A percentile compares a stretch with the other conserved stretches of the same genome.
These are phyloP conservation scores for Tipula confusa DNA, from an alignment of 2,888 invertebrate species.

Conservation along the genomic window DNA sequence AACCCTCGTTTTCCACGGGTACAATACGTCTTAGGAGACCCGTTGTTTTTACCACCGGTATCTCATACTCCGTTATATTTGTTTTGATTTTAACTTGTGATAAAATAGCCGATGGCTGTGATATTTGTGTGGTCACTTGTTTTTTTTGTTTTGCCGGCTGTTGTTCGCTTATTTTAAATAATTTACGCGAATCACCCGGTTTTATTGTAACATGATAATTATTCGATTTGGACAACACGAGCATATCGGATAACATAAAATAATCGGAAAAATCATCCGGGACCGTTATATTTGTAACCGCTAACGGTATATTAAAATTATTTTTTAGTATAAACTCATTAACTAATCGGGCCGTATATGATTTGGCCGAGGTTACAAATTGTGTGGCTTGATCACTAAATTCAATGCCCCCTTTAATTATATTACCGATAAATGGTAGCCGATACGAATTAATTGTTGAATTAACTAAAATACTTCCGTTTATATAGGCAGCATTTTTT, in stretches of 20 bases:
- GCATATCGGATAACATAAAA: constrained; percentile 55
- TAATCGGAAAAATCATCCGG: constrained; percentile 56
- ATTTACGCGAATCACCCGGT: constrained; percentile 41
- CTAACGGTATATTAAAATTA: constrained; percentile 67
- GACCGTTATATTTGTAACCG: constrained; percentile 66
- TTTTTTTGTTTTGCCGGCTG: neutral
- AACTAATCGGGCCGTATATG: neutral
- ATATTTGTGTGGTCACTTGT: neutral
- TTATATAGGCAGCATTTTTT: constrained; percentile 29
- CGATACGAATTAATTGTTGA: constrained; percentile 40
- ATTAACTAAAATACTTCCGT: constrained; percentile 34
- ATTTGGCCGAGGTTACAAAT: constrained; percentile 36
- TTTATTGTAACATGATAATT: constrained; percentile 37
- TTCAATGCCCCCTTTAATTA: constrained; percentile 51
- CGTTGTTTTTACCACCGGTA: constrained; percentile 52
- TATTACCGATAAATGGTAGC: constrained; percentile 56
- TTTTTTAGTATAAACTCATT: constrained; percentile 61
- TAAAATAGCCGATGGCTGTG: constrained; percentile 32
- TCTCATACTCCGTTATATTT: constrained; percentile 51
- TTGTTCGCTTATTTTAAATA: constrained; percentile 42
- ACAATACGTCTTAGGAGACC: constrained; percentile 46
- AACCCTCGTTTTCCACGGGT: constrained; percentile 33
- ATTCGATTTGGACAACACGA: constrained; percentile 20
- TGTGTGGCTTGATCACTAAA: constrained; percentile 50
- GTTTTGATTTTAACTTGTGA: constrained; percentile 49